Percentiles rank a stretch among this genome's conserved stretches.
Conservation (phyloP, 2,113 vertebrate species). For the Antigone vipio region DNA sequence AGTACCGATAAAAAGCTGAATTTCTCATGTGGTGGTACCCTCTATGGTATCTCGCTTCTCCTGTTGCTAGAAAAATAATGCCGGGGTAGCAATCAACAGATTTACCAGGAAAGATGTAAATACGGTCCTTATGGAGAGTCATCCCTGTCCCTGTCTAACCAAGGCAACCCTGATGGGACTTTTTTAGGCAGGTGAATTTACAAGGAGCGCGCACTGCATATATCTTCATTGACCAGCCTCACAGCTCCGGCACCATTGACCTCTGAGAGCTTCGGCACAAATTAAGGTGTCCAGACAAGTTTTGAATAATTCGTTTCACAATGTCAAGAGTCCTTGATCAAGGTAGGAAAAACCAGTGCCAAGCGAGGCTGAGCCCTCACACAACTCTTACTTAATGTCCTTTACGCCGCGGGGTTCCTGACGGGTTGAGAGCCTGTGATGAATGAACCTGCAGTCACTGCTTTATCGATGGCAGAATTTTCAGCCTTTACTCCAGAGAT, state of each 20-base stretch:
- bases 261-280: neutral
- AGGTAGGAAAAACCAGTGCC: neutral
- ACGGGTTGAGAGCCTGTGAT: neutral
- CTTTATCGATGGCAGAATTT: neutral
- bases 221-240: neutral
- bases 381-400: neutral
- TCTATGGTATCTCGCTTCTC: neutral
- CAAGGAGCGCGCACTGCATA: neutral
- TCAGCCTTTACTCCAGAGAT: neutral
- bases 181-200: neutral
- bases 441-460: neutral
- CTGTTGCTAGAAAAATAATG: neutral
- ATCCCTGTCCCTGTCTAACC: neutral
- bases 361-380: neutral
- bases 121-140: neutral
- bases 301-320: neutral
- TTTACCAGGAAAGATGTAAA: neutral
- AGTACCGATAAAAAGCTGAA: neutral
- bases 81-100: neutral
- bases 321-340: neutral
- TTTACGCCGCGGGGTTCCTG: fast-evolving
- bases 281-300: neutral
- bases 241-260: neutral
- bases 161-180: neutral
- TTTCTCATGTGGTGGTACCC: neutral